Percentiles rank a stretch among this genome's conserved stretches.
Evolutionary conservation across 2,797 vertebrate genomes (phyloP).

Genomic region (Microctenopoma stevenorrisi): DNA sequence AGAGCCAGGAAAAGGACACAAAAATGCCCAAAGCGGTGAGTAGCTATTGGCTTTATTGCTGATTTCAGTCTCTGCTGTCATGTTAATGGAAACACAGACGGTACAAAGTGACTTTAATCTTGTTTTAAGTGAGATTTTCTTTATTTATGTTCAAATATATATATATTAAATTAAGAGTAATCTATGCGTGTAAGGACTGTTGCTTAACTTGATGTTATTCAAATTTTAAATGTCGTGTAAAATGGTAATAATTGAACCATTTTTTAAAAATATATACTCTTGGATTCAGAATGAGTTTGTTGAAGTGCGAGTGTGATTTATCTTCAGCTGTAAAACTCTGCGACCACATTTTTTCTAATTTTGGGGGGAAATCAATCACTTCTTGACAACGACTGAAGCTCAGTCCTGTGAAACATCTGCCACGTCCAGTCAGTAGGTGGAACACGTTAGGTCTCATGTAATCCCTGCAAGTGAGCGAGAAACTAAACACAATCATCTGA

Average conservation of each 20-base stretch:
- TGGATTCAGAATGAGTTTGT: neutral
- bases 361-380: neutral
- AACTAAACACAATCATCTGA: neutral
- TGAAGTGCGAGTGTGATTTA: neutral
- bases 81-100: neutral
- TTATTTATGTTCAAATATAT: too few species aligned
- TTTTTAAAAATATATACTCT: too few species aligned
- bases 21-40: slow-evolving; percentile 86
- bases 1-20: slow-evolving; percentile 52
- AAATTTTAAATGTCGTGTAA: too few species aligned
- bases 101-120: too few species aligned
- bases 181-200: too few species aligned
- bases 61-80: slow-evolving; percentile 7
- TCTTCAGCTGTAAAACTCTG: neutral
- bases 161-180: too few species aligned
- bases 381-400: slow-evolving; percentile 8
- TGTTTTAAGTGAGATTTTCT: too few species aligned
- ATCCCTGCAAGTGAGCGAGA: neutral
- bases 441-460: neutral
- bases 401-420: neutral
- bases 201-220: too few species aligned
- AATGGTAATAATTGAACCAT: too few species aligned
- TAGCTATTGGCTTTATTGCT: slow-evolving; percentile 18
- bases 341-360: neutral
- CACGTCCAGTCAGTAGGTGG: neutral